Percentiles rank a stretch among this genome's conserved stretches.
Evolutionary conservation across 1,140 invertebrate species (phyloP).

Genomic region (Yoshiicerus persimilis): DNA sequence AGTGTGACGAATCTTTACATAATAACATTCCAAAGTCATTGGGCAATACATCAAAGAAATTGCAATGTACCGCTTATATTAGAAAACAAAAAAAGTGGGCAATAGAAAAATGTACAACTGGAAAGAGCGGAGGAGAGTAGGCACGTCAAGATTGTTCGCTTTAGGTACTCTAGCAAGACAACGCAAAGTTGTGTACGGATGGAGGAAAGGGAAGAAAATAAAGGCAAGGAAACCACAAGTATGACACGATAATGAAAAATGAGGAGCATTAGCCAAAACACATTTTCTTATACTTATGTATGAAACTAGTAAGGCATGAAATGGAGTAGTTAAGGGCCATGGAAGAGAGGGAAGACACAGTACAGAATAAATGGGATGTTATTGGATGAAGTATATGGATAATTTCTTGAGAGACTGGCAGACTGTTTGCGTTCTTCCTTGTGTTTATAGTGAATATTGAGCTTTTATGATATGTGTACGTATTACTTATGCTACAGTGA

Average conservation of each 20-base stretch:
- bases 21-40: background rate
- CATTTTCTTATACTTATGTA: constrained; percentile 2
- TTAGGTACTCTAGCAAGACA: background rate
- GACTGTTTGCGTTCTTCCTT: background rate
- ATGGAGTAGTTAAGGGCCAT: background rate
- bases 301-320: constrained; percentile 12
- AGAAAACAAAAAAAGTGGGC: background rate
- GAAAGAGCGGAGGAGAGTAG: background rate
- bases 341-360: background rate
- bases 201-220: background rate
- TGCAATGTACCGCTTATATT: background rate
- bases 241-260: constrained; percentile 23
- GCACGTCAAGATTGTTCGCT: background rate
- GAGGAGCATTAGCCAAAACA: constrained; percentile 2
- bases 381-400: background rate
- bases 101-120: background rate
- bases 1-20: background rate
- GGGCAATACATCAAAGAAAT: background rate
- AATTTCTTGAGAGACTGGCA: background rate
- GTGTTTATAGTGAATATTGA: background rate
- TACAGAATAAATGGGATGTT: background rate
- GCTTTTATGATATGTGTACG: background rate
- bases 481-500: background rate
- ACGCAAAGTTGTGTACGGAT: background rate
- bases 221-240: constrained; percentile 4